These are phyloP conservation scores for Matsumyia berberina DNA, from an alignment of 2,888 invertebrate species.

Conservation along the genomic window DNA sequence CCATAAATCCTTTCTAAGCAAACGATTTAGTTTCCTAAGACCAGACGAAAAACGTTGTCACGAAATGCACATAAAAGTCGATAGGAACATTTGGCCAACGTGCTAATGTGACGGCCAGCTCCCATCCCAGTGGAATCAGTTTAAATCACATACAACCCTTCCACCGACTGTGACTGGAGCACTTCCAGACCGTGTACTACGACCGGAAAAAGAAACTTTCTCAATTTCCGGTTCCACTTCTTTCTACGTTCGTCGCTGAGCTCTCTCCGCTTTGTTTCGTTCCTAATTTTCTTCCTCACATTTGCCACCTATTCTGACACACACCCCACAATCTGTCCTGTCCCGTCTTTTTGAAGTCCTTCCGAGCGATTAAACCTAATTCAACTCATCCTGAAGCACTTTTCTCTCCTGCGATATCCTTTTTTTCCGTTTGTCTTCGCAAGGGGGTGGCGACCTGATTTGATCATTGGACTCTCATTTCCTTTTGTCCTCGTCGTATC, in stretches of 20 bases:
- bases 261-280: conserved; percentile 47
- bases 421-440: conserved; percentile 21
- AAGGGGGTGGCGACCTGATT: conserved; percentile 46
- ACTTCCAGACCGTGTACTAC: conserved; percentile 16
- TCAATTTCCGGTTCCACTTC: conserved; percentile 60
- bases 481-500: conserved; percentile 22
- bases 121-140: neutral
- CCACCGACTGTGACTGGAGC: neutral
- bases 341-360: conserved; percentile 52
- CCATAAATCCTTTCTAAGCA: conserved; percentile 1
- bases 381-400: conserved; percentile 38
- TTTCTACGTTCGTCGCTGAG: conserved; percentile 36
- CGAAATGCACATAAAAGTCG: conserved; percentile 47
- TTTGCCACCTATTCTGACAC: conserved; percentile 8
- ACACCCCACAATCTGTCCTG: too few species aligned
- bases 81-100: conserved; percentile 34
- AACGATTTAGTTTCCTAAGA: conserved; percentile 3
- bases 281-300: conserved; percentile 41
- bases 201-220: conserved; percentile 40
- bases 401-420: conserved; percentile 23
- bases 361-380: conserved; percentile 69
- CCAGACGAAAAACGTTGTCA: conserved; percentile 37
- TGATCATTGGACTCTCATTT: conserved; percentile 66
- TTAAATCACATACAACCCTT: conserved; percentile 23
- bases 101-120: conserved; percentile 11